Evolutionary conservation across 2,113 vertebrate genomes (phyloP), one percentile per base, ranked within the genome.

Genomic region (Perca schrenkii): DNA sequence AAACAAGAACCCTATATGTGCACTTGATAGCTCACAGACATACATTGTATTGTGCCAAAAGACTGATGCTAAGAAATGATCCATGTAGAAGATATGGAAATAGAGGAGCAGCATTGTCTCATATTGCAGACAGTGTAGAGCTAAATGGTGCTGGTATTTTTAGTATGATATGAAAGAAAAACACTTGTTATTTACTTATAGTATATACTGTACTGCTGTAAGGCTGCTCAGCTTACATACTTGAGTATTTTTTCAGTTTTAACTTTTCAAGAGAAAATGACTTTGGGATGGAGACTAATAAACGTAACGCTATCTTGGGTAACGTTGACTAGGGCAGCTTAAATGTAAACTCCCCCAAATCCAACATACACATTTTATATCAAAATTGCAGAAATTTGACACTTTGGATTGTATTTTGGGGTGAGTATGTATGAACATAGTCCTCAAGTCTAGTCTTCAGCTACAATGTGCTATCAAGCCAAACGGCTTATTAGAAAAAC

Each of bases 401-500:
- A 36, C 8, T 12, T 74, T 2, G 60, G 25, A 31, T 31, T 52
- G 56, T 28, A 34, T 53, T 16, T 14, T 10, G 12, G 8, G 15
- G 2, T 14, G 54, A 61, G 13, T 52, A 14, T 21, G 1, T 36
- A 36, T 49, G 36, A 76, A 25, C 28, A 36, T 0, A 19, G 21
- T 31, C 19, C 25, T 21, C 61, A 15, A 12, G 49, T 25, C 10
- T 10, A 4, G 28, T 43, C 60, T 61, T 31, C 14, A 70, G 21
- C 4, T 19, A 19, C 43, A 62, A 12, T 16, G 31, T 22, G 77
- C n/a, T 8, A n/a, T 64, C 15, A 77, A 63, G 40, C 28, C 67
- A 46, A 21, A 17, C 50, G 4, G 50, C 52, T 81, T 60, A 66
- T 80, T 60, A 74, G 13, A 77, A 28, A 71, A 17, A 1, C 40